These are phyloP conservation scores for Apodemus speciosus DNA, from an alignment of 2,113 vertebrate species.

Conservation along the genomic window DNA sequence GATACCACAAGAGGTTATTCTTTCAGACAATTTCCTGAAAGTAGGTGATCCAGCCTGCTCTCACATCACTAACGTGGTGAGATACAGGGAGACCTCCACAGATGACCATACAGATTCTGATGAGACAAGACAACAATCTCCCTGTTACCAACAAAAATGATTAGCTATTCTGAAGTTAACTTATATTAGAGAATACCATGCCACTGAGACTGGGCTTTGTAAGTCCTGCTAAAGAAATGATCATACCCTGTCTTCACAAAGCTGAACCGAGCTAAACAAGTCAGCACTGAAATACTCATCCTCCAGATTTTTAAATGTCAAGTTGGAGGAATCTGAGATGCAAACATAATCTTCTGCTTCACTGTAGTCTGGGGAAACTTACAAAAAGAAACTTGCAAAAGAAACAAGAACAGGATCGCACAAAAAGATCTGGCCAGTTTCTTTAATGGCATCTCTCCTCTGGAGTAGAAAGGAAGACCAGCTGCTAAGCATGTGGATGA, in stretches of 20 bases:
- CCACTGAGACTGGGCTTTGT: neutral
- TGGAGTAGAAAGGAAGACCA: neutral
- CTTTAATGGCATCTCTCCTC: constrained; percentile 22
- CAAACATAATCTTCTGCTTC: constrained; percentile 38
- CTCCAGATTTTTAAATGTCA: constrained; percentile 27
- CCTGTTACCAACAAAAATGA: constrained; percentile 15
- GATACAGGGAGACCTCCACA: neutral
- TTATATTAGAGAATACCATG: neutral
- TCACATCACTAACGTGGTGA: neutral
- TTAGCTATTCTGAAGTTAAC: constrained; percentile 1
- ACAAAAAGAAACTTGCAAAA: constrained; percentile 9
- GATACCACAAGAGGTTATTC: neutral
- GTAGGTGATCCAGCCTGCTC: neutral
- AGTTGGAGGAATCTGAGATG: constrained; percentile 36
- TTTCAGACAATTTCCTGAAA: constrained; percentile 24
- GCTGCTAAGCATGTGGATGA: neutral
- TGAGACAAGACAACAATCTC: neutral
- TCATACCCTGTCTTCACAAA: constrained; percentile 1
- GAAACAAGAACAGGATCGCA: constrained; percentile 6
- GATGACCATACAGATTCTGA: constrained; percentile 6
- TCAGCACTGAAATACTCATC: neutral
- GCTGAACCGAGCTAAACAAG: constrained; percentile 22
- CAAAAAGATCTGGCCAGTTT: constrained; percentile 12
- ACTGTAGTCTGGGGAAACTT: constrained; percentile 31
- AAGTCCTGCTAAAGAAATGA: constrained; percentile 20